Evolutionary conservation across 1,140 invertebrate species (phyloP), one percentile per base, ranked within the genome.

Genomic region (Globodera ellingtonae): DNA sequence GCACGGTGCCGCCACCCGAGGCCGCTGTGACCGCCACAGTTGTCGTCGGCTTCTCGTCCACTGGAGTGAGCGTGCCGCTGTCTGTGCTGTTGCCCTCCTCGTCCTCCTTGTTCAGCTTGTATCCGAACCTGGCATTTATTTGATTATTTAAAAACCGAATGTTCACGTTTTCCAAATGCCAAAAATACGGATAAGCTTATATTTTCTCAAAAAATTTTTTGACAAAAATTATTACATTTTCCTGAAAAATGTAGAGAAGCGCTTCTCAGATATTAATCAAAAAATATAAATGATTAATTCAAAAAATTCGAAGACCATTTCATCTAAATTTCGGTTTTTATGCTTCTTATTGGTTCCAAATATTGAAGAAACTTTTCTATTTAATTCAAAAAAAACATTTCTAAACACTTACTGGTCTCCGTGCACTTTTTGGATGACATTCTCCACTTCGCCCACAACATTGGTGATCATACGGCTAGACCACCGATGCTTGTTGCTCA

Each of bases 361-460:
- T 50, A 47, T 21, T 73, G 6, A 73, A 18, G 21, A 8, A 8
- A 47, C 6, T 8, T 76, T 7, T 8, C 10, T 35, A 10, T 67
- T 76, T 6, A n/a, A 80, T n/a, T 44, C 9, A 80, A 78, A 59
- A 46, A 81, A 67, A 24, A n/a, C n/a, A n/a, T n/a, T n/a, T n/a
- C n/a, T n/a, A n/a, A n/a, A 18, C 35, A 80, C 81, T 21, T 82
- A 82, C 81, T 87, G 84, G 62, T 86, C 84, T 18, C 78, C 85
- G 24, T 86, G 84, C 9, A 86, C 84, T 69, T 85, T 85, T 13
- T 86, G 82, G 44, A 85, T 85, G n/a, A 85, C 82, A 74, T 84
- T 84, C 52, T 85, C 84, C 48, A 85, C 83, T 47, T 86, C 84
- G 48, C 82, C 82, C 18, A 80, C 85, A 10, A 85, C 76, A 70